These are phyloP conservation scores for Boloria selene DNA, from an alignment of 2,888 invertebrate genomes.

Conservation along the genomic window DNA sequence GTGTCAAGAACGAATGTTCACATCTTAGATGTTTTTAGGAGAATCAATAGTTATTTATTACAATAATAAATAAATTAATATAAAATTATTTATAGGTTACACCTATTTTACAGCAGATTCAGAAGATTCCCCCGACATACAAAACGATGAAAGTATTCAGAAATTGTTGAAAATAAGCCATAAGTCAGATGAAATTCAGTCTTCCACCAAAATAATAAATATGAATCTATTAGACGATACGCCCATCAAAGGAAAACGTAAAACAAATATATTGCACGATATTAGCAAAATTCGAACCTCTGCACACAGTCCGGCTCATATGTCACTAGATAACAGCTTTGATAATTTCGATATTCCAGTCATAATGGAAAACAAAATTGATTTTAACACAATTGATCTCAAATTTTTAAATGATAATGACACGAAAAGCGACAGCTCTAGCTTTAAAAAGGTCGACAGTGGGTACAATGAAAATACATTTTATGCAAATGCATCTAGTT, in stretches of 20 bases:
- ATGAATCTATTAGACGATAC: constrained; percentile 60
- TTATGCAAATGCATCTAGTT: constrained; percentile 71
- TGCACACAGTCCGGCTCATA: constrained; percentile 57
- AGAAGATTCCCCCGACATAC: constrained; percentile 50
- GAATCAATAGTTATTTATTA: no score
- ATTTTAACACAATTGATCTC: constrained; percentile 75
- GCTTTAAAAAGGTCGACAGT: constrained; percentile 71
- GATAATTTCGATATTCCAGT: constrained; percentile 63
- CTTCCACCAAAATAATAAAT: constrained; percentile 51
- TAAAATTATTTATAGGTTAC: neutral
- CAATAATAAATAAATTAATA: neutral
- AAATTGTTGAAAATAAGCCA: constrained; percentile 56
- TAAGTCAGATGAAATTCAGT: constrained; percentile 49
- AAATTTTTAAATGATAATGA: constrained; percentile 73
- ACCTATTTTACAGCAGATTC: constrained; percentile 57
- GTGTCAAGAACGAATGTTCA: no score
- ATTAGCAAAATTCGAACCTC: constrained; percentile 72
- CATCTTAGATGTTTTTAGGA: no score
- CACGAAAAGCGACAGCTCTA: constrained; percentile 61
- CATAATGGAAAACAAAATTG: constrained; percentile 70
- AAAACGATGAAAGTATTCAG: constrained; percentile 59
- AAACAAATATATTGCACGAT: constrained; percentile 59
- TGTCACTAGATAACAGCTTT: constrained; percentile 73
- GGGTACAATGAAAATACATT: constrained; percentile 75
- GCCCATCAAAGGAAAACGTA: constrained; percentile 65